Conservation (phyloP, 1,140 invertebrate species). For the Pentalonia nigronervosa region DNA sequence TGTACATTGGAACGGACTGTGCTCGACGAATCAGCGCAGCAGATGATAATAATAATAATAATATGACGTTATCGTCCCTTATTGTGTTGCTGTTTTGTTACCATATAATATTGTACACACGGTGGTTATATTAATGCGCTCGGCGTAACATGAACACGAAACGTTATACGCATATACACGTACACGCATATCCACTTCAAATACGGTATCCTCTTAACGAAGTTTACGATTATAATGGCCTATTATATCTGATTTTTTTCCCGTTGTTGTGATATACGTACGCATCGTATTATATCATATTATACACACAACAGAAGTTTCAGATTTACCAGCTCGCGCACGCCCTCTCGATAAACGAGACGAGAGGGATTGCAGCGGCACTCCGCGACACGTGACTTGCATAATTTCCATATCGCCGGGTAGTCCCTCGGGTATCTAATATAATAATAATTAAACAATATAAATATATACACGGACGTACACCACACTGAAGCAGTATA, state of each 20-base stretch:
- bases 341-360: slow-evolving; percentile 32
- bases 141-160: background rate
- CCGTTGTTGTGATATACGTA: background rate
- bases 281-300: background rate
- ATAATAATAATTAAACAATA: background rate
- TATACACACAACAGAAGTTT: background rate
- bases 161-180: background rate
- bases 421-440: background rate
- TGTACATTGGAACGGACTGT: background rate
- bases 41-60: background rate
- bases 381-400: slow-evolving; percentile 16
- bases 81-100: background rate
- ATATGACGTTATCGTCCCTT: background rate
- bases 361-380: slow-evolving; percentile 29
- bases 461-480: background rate
- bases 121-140: background rate
- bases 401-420: slow-evolving; percentile 11
- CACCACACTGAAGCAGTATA: background rate
- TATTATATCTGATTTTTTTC: background rate
- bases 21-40: background rate
- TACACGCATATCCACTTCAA: background rate
- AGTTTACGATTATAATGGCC: slow-evolving; percentile 23
- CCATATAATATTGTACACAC: background rate
- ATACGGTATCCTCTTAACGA: background rate
- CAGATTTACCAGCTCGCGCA: background rate